Base-by-base conservation (phyloP, 2,888 invertebrate genomes). In the Epirrhoe alternata region DNA sequence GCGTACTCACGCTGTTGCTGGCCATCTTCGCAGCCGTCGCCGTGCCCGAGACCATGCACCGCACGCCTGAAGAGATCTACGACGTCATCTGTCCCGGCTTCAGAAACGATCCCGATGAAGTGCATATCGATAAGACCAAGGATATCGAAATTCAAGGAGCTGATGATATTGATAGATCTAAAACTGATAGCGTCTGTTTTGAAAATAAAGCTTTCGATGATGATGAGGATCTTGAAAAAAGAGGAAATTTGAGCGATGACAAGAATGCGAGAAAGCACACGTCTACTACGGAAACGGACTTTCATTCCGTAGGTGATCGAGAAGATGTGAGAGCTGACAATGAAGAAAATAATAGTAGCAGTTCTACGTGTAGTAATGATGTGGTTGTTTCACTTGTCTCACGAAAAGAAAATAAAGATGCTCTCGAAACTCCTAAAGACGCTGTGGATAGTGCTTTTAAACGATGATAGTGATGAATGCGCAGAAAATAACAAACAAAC, bases 41-140 rank as follows among this genome's bases (percentile, higher is more conserved):
- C 14, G 75, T 85, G 35, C 88, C 89, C 0, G 89, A 89, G 73
- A 89, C 89, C 1, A 66, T 75, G 2, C 78, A 74, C 24, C 75
- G 71, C 3, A 64, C 71, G 1, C 79, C 81, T 0, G 79, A 81
- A 0, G 61, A 86, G 53, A 86, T 89, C 42, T 87, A 87, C 65
- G 74, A 68, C 10, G 45, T 52, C 10, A 59, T 85, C 12, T 58
- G 59, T n/a, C 68, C 68, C 0, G 52, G 56, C 1, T 6, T 33
- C 2, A 8, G 16, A 5, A 47, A 24, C 6, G 52, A 42, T 14
- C 52, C 52, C 1, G 30, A 7, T 0, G 24, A 30, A 16, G 52
- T 51, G 1, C 6, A 33, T 33, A 7, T 7, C 33, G 6, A 33
- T 6, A 33, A 33, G 33, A 33, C 6, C 0, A 7, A 33, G 1